Evolutionary conservation across 2,797 vertebrate species (phyloP).

Genomic region (Microtus californicus): DNA sequence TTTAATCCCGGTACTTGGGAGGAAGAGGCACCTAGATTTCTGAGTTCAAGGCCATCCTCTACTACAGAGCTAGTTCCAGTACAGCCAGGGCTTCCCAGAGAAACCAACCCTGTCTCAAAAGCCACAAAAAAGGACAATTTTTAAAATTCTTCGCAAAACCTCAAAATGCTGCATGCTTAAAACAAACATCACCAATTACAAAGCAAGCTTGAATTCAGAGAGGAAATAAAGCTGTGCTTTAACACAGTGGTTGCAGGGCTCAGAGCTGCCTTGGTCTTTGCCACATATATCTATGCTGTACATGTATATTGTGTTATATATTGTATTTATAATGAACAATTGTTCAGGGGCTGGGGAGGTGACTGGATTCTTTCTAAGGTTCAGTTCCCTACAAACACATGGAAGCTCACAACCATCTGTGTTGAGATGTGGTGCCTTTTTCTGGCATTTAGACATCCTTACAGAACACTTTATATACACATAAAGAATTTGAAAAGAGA

Average conservation of each 20-base stretch:
- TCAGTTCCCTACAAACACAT: no score
- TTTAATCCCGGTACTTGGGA: background rate
- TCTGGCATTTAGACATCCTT: no score
- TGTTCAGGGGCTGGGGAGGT: no score
- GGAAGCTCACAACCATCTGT: no score
- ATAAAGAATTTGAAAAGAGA: no score
- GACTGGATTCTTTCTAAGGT: no score
- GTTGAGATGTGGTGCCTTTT: no score
- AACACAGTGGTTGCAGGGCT: background rate
- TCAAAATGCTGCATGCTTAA: background rate
- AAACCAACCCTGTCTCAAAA: background rate
- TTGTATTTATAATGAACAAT: background rate
- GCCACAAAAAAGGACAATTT: background rate
- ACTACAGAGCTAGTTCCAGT: background rate
- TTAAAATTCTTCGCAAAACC: background rate
- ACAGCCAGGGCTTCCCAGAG: background rate
- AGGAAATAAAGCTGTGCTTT: background rate
- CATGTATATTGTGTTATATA: background rate
- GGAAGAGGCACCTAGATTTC: background rate
- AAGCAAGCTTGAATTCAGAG: background rate
- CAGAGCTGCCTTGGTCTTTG: background rate
- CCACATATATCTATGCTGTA: background rate
- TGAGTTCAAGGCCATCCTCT: background rate
- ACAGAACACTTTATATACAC: no score
- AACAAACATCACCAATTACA: background rate